Percentiles rank a stretch among this genome's conserved stretches.
Conservation (phyloP, 2,797 vertebrate species). For the Taeniopygia guttata region DNA sequence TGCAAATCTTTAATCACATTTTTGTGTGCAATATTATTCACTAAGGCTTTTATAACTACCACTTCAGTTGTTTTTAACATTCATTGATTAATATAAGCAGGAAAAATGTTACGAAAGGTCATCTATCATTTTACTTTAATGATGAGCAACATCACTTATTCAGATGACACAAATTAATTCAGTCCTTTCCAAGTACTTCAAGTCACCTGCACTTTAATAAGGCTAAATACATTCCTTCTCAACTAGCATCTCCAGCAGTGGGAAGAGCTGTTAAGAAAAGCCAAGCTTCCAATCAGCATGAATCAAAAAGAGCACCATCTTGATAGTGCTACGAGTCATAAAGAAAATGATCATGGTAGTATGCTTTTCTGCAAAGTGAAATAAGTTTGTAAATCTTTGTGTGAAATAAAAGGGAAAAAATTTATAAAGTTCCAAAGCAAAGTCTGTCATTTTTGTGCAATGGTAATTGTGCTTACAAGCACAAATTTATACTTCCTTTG, state of each 20-base stretch:
- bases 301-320: neutral
- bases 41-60: neutral
- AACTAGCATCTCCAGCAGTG: neutral
- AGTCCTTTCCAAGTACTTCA: neutral
- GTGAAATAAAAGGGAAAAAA: neutral
- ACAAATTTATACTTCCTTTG: neutral
- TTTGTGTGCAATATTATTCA: neutral
- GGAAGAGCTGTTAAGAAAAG: neutral
- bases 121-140: neutral
- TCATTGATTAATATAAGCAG: neutral
- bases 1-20: neutral
- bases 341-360: neutral
- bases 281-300: neutral
- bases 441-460: neutral
- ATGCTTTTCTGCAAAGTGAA: neutral
- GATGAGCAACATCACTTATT: neutral
- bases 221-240: neutral
- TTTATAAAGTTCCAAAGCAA: neutral
- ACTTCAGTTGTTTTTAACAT: neutral
- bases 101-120: neutral
- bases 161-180: neutral
- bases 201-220: constrained; percentile 4
- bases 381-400: neutral
- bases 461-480: neutral
- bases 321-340: neutral